Percentiles rank a stretch among this genome's conserved stretches.
Conservation (phyloP, 2,113 vertebrate species). For the Nothocercus julius region DNA sequence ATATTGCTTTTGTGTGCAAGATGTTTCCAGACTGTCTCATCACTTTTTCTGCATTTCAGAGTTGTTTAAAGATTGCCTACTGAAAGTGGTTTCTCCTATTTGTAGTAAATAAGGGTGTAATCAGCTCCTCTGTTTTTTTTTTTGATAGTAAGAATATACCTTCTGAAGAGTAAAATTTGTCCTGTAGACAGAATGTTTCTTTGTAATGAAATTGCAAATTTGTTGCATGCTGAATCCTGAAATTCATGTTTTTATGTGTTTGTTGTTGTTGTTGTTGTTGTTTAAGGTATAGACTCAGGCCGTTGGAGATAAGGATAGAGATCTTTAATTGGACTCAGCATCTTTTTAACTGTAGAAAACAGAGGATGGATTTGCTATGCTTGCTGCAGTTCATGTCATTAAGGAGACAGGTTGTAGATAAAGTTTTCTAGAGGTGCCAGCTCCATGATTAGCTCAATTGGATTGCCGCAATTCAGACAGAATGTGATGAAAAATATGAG, state of each 20-base stretch:
- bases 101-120: not conserved
- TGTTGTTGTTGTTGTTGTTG: not conserved
- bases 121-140: not conserved
- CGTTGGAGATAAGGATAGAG: not conserved
- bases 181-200: not conserved
- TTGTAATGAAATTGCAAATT: not conserved
- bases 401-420: not conserved
- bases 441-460: not conserved
- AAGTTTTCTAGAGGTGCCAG: not conserved
- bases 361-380: not conserved
- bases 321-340: not conserved
- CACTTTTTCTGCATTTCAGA: not conserved
- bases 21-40: not conserved
- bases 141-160: not conserved
- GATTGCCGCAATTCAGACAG: not conserved
- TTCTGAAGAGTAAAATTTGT: accelerated
- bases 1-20: not conserved
- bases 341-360: not conserved
- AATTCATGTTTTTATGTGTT: not conserved
- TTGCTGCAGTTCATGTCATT: not conserved
- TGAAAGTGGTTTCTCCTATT: not conserved
- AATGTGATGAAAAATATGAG: not conserved
- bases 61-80: not conserved
- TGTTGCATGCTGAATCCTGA: not conserved
- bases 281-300: not conserved